phyloP scores from a whole-genome alignment of 2,888 invertebrate species.

The Smittia aterrima region DNA sequence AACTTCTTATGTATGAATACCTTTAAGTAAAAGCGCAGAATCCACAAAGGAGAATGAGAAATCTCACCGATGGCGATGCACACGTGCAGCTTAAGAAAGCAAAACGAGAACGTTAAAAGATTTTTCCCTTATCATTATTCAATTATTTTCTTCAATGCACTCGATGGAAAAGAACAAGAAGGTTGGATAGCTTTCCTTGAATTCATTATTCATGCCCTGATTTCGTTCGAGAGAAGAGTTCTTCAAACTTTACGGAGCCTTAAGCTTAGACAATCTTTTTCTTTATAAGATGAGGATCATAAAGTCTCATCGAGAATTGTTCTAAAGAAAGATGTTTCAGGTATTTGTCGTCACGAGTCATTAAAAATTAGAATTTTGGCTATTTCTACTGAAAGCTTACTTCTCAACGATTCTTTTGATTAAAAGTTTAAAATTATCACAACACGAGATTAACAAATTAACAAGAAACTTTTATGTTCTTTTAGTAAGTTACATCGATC shows the following conservation, averaged over 20 bases:
- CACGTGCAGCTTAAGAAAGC: conserved; percentile 29
- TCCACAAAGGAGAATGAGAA: neutral
- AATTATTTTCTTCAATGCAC: conserved; percentile 18
- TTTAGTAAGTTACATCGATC: neutral
- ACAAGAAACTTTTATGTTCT: neutral
- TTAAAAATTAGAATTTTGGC: conserved; percentile 31
- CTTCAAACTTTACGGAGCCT: neutral
- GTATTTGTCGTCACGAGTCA: conserved; percentile 15
- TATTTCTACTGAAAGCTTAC: neutral
- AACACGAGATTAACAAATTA: neutral
- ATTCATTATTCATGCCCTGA: conserved; percentile 16
- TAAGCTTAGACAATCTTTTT: neutral
- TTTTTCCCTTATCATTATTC: conserved; percentile 38
- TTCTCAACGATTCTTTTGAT: too few species aligned
- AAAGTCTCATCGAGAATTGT: neutral
- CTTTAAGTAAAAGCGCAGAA: neutral
- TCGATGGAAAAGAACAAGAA: neutral
- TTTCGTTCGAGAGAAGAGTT: neutral
- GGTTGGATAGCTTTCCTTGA: conserved; percentile 11
- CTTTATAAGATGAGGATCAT: neutral
- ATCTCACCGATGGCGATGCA: conserved; percentile 38
- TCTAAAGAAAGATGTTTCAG: neutral
- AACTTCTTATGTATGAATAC: neutral
- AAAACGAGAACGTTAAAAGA: neutral
- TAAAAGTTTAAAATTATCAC: too few species aligned